Conservation (phyloP, 2,888 invertebrate genomes). For the Ichneumoninae sp. region DNA sequence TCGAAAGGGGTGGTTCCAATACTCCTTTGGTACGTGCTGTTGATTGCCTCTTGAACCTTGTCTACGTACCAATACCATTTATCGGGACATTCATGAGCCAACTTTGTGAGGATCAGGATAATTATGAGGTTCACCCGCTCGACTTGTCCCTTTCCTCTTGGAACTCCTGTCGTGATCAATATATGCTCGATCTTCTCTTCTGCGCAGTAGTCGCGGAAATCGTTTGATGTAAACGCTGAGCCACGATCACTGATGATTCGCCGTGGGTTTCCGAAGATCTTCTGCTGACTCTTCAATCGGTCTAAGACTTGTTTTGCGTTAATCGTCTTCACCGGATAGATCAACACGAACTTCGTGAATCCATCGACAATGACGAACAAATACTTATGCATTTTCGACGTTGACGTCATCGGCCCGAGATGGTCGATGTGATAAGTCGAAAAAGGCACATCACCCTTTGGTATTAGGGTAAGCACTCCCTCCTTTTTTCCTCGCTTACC, state of each 20-base stretch:
- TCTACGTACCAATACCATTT: slow-evolving; percentile 52
- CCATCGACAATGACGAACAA: slow-evolving; percentile 76
- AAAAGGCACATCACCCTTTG: slow-evolving; percentile 74
- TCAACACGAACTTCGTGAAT: slow-evolving; percentile 77
- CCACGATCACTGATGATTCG: slow-evolving; percentile 69
- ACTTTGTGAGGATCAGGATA: slow-evolving; percentile 60
- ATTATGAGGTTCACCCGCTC: slow-evolving; percentile 52
- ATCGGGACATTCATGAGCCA: slow-evolving; percentile 45
- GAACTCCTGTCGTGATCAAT: slow-evolving; percentile 74
- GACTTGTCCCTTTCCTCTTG: slow-evolving; percentile 67
- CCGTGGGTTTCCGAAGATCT: slow-evolving; percentile 64
- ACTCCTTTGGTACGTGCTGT: slow-evolving; percentile 41
- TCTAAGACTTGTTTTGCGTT: slow-evolving; percentile 67
- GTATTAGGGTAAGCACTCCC: slow-evolving; percentile 71
- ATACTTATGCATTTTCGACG: slow-evolving; percentile 74
- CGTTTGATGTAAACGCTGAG: slow-evolving; percentile 68
- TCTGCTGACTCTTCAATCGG: slow-evolving; percentile 51
- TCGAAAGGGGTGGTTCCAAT: slow-evolving; percentile 40
- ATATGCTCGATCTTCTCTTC: slow-evolving; percentile 63
- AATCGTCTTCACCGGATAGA: slow-evolving; percentile 76
- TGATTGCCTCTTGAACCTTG: slow-evolving; percentile 23
- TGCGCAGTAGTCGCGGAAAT: slow-evolving; percentile 53
- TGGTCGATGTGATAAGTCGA: slow-evolving; percentile 77
- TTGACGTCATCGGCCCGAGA: slow-evolving; percentile 76
- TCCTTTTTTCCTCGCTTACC: slow-evolving; percentile 74